phyloP scores from a whole-genome alignment of 2,797 vertebrate species.

The Pantherophis alleghaniensis region DNA sequence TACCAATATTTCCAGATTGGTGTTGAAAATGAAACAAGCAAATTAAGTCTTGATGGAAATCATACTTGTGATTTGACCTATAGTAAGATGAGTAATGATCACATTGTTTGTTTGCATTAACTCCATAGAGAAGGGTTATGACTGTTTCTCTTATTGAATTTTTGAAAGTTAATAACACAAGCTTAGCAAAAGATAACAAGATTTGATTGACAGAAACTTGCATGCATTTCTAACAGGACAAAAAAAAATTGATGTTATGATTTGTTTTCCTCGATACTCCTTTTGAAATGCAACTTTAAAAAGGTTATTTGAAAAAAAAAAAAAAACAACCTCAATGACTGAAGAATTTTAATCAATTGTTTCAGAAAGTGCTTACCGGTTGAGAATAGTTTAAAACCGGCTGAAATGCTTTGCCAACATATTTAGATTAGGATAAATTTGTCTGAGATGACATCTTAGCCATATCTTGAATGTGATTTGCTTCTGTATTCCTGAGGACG shows the following conservation, averaged over 20 bases:
- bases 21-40: neutral
- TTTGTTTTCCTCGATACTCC: neutral
- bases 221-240: no score
- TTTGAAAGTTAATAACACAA: neutral
- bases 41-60: neutral
- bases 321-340: neutral
- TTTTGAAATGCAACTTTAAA: neutral
- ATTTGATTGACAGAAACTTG: neutral
- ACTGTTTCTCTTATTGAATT: neutral
- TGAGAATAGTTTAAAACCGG: neutral
- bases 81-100: neutral
- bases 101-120: neutral
- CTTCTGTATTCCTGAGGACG: neutral
- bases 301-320: fast-evolving
- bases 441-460: neutral
- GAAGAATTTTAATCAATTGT: neutral
- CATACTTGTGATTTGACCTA: neutral
- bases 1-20: neutral
- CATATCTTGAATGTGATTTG: neutral
- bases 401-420: neutral
- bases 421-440: neutral
- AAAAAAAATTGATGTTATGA: neutral
- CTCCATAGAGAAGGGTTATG: neutral
- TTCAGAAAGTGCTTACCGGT: neutral
- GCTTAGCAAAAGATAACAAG: neutral